A percentile compares a stretch with the other conserved stretches of the same genome.
phyloP scores from a whole-genome alignment of 2,113 vertebrate species.

The Sylvietta virens region DNA sequence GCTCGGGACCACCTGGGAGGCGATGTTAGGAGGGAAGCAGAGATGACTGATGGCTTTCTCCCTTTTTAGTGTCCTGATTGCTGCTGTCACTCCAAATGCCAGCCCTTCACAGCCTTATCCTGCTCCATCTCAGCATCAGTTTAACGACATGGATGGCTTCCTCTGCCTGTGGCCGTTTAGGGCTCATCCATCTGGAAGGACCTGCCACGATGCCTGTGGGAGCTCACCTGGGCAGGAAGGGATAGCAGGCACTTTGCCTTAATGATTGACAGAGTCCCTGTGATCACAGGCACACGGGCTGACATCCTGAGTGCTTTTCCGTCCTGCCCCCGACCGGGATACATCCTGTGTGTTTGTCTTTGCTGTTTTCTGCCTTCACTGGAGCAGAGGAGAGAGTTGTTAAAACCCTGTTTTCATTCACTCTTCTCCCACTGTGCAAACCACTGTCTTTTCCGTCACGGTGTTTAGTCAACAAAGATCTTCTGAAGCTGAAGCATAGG shows the following conservation, averaged over 20 bases:
- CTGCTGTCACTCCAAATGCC: neutral
- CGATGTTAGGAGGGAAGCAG: neutral
- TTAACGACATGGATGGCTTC: neutral
- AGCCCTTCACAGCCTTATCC: neutral
- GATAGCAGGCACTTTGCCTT: neutral
- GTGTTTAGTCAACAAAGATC: neutral
- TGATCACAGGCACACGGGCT: slow-evolving; percentile 6
- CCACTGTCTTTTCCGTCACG: neutral
- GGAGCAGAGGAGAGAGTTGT: neutral
- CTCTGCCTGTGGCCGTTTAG: slow-evolving; percentile 41
- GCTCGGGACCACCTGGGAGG: slow-evolving; percentile 45
- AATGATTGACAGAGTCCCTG: slow-evolving; percentile 51
- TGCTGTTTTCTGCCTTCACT: neutral
- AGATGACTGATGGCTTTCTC: neutral
- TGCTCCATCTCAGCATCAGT: neutral
- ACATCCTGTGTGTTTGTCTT: slow-evolving; percentile 19
- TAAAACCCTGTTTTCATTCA: neutral
- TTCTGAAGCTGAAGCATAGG: neutral
- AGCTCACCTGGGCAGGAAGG: slow-evolving; percentile 24
- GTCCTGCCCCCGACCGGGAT: neutral
- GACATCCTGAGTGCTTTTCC: neutral
- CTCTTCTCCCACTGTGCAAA: neutral
- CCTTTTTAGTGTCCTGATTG: neutral
- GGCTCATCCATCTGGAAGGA: slow-evolving; percentile 35
- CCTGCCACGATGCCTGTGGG: neutral